A percentile compares a stretch with the other conserved stretches of the same genome.
phyloP scores from a whole-genome alignment of 2,113 vertebrate species.

The Sylvietta virens region DNA sequence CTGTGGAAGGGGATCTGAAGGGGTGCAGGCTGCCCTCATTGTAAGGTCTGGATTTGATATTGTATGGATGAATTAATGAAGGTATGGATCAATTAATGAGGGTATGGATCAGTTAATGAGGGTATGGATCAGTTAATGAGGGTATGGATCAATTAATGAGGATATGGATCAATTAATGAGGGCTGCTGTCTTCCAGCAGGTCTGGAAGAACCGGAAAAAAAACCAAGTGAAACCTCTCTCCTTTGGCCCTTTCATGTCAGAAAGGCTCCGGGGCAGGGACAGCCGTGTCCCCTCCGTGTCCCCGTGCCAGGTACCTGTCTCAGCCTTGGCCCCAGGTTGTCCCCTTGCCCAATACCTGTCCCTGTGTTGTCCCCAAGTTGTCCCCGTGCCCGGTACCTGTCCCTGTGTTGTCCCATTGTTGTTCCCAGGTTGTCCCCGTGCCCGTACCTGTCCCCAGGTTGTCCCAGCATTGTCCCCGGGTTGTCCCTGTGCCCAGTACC shows the following conservation, averaged over 20 bases:
- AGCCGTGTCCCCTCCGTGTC: too few species aligned
- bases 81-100: neutral
- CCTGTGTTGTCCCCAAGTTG: neutral
- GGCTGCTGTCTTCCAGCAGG: too few species aligned
- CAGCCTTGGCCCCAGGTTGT: too few species aligned
- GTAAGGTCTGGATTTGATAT: neutral
- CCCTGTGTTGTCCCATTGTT: too few species aligned
- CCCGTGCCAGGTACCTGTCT: too few species aligned
- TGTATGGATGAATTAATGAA: neutral
- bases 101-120: neutral
- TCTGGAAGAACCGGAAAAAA: neutral
- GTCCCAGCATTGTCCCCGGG: too few species aligned
- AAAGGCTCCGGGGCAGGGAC: too few species aligned
- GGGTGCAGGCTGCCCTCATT: too few species aligned
- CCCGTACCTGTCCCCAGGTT: too few species aligned
- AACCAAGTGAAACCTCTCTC: neutral
- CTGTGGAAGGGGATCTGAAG: neutral
- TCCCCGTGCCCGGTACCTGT: rapidly evolving
- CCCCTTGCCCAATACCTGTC: too few species aligned
- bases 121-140: neutral
- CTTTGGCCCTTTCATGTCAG: rapidly evolving
- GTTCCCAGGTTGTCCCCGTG: too few species aligned
- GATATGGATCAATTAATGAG: neutral
- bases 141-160: neutral
- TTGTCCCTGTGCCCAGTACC: too few species aligned